A percentile compares a stretch with the other conserved stretches of the same genome.
Evolutionary conservation across 2,113 vertebrate species (phyloP).

Genomic region (Pseudorasbora parva): DNA sequence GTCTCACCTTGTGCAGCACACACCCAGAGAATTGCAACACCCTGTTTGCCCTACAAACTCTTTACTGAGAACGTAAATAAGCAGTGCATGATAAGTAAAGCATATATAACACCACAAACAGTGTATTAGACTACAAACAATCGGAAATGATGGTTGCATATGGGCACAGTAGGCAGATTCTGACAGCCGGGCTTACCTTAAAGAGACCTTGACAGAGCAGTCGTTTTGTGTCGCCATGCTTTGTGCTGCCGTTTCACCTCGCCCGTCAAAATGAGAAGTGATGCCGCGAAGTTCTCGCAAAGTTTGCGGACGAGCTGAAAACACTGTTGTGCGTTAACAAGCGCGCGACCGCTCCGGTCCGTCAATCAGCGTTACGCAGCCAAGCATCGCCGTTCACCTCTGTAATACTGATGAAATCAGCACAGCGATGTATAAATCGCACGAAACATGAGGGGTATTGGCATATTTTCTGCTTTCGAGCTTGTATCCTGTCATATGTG

Average conservation of each 20-base stretch:
- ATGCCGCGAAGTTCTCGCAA: slow-evolving; percentile 15
- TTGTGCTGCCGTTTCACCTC: slow-evolving; percentile 38
- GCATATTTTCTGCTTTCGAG: slow-evolving; percentile 35
- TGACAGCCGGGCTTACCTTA: slow-evolving; percentile 73
- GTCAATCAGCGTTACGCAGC: slow-evolving; percentile 65
- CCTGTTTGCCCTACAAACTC: slow-evolving; percentile 15
- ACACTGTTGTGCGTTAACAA: slow-evolving; percentile 35
- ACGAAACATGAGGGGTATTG: slow-evolving; percentile 43
- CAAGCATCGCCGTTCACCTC: slow-evolving; percentile 60
- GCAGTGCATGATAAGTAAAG: neutral
- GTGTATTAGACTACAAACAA: neutral
- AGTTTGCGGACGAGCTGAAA: slow-evolving; percentile 31
- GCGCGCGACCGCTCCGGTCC: slow-evolving; percentile 60
- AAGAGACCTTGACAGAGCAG: slow-evolving; percentile 80
- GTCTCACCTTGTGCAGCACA: slow-evolving; percentile 59
- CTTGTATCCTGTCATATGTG: slow-evolving; percentile 67
- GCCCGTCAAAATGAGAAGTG: slow-evolving; percentile 32
- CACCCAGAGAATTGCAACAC: slow-evolving; percentile 53
- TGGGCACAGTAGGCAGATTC: slow-evolving; percentile 57
- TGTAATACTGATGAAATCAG: neutral
- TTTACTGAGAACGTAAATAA: neutral
- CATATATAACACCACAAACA: neutral
- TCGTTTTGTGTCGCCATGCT: slow-evolving; percentile 77
- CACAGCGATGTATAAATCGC: neutral
- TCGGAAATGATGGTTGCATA: slow-evolving; percentile 12